A percentile compares a stretch with the other conserved stretches of the same genome.
phyloP scores from a whole-genome alignment of 2,113 vertebrate species.

The Morone chrysops region DNA sequence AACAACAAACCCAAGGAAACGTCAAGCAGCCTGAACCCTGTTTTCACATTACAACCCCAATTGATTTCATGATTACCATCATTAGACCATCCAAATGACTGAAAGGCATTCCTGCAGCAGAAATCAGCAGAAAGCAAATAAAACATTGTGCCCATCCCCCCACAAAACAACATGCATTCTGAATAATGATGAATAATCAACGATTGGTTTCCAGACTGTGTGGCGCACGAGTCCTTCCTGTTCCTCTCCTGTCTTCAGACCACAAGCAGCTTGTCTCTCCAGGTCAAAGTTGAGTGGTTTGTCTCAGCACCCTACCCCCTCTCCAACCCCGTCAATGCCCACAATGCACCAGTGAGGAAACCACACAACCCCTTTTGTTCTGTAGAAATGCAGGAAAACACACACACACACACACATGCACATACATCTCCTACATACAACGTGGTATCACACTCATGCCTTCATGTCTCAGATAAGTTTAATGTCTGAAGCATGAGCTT shows the following conservation, averaged over 20 bases:
- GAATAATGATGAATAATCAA: slow-evolving; percentile 67
- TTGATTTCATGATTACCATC: slow-evolving; percentile 45
- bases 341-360: slow-evolving; percentile 78
- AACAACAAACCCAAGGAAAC: neutral
- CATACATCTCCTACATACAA: slow-evolving; percentile 33
- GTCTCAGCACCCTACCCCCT: slow-evolving; percentile 58
- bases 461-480: slow-evolving; percentile 23
- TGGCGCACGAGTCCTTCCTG: slow-evolving; percentile 58
- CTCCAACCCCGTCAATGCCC: slow-evolving; percentile 58
- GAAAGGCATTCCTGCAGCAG: slow-evolving; percentile 27
- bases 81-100: slow-evolving; percentile 24
- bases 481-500: slow-evolving; percentile 12
- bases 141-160: slow-evolving; percentile 41
- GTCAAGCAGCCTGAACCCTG: neutral
- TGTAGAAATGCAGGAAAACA: slow-evolving; percentile 66
- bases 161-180: slow-evolving; percentile 23
- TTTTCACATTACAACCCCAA: slow-evolving; percentile 21
- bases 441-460: slow-evolving; percentile 17
- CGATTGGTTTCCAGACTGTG: slow-evolving; percentile 18
- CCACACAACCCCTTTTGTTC: slow-evolving; percentile 76
- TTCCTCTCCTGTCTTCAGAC: slow-evolving; percentile 66
- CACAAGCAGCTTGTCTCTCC: slow-evolving; percentile 62
- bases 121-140: slow-evolving; percentile 38
- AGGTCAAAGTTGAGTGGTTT: slow-evolving; percentile 80
- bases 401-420: neutral